Conservation (phyloP, 2,888 invertebrate genomes). For the Crossocerus cetratus region DNA sequence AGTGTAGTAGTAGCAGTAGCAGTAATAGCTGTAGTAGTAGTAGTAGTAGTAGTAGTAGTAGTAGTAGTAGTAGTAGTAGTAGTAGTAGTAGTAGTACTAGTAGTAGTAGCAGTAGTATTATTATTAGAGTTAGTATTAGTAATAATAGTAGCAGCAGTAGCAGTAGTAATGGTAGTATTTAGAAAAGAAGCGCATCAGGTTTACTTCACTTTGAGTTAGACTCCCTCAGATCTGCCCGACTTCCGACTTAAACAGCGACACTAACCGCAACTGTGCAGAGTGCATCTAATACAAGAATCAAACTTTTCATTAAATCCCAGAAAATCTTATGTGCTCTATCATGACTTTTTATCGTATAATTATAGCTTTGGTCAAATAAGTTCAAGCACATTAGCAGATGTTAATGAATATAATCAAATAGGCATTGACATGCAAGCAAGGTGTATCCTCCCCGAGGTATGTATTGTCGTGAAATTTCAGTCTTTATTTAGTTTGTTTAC, state of each 20-base stretch:
- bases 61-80: background rate
- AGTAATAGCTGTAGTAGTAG: background rate
- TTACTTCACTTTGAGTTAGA: slow-evolving; percentile 42
- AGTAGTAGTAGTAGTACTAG: background rate
- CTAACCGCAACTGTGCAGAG: too few species aligned
- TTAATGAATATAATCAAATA: too few species aligned
- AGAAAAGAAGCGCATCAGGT: slow-evolving; percentile 32
- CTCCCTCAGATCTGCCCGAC: slow-evolving; percentile 19
- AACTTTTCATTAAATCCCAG: too few species aligned
- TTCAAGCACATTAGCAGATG: too few species aligned
- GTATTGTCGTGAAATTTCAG: too few species aligned
- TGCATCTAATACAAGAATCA: too few species aligned
- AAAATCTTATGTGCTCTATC: too few species aligned
- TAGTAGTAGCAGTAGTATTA: background rate
- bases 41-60: background rate
- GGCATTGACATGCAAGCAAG: too few species aligned
- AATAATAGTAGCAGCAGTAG: slow-evolving; percentile 20
- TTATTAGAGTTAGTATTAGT: slow-evolving; percentile 1
- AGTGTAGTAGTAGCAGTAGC: background rate
- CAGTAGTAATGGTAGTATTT: slow-evolving; percentile 38
- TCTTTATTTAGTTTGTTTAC: too few species aligned
- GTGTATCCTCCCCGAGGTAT: too few species aligned
- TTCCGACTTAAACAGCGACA: background rate
- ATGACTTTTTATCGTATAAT: too few species aligned
- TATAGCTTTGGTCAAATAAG: too few species aligned